Percentiles rank a stretch among this genome's conserved stretches.
These are phyloP conservation scores for Luperina testacea DNA, from an alignment of 2,888 invertebrate genomes.

Conservation along the genomic window DNA sequence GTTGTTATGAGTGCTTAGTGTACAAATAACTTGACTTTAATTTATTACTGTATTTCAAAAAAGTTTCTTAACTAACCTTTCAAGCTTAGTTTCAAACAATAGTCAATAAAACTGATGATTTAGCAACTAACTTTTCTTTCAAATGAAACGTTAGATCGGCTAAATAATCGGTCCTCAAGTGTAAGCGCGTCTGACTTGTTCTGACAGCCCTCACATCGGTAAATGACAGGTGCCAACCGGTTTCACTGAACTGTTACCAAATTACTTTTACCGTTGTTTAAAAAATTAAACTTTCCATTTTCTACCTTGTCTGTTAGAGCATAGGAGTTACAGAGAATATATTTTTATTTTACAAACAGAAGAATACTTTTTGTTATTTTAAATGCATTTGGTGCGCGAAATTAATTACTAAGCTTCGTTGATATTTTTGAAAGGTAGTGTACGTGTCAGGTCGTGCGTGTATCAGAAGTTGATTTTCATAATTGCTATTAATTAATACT, in stretches of 20 bases:
- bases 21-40: background rate
- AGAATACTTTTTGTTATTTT: background rate
- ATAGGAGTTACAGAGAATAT: slow-evolving; percentile 41
- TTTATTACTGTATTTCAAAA: background rate
- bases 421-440: slow-evolving; percentile 66
- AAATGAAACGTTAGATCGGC: background rate
- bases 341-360: background rate
- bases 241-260: slow-evolving; percentile 61
- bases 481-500: slow-evolving; percentile 32
- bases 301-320: slow-evolving; percentile 44
- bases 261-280: slow-evolving; percentile 58
- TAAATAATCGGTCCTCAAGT: slow-evolving; percentile 39
- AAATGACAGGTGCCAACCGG: slow-evolving; percentile 69
- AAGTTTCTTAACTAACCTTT: background rate
- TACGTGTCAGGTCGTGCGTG: slow-evolving; percentile 49
- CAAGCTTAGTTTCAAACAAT: background rate
- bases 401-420: slow-evolving; percentile 65
- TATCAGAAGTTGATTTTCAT: slow-evolving; percentile 37
- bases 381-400: slow-evolving; percentile 63
- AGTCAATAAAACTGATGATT: background rate
- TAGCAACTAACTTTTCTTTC: background rate
- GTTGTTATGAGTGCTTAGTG: background rate
- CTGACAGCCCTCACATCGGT: slow-evolving; percentile 68
- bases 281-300: slow-evolving; percentile 39
- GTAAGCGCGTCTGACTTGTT: slow-evolving; percentile 64